Base-by-base conservation (phyloP, 2,888 invertebrate genomes). In the Adineta ricciae region DNA sequence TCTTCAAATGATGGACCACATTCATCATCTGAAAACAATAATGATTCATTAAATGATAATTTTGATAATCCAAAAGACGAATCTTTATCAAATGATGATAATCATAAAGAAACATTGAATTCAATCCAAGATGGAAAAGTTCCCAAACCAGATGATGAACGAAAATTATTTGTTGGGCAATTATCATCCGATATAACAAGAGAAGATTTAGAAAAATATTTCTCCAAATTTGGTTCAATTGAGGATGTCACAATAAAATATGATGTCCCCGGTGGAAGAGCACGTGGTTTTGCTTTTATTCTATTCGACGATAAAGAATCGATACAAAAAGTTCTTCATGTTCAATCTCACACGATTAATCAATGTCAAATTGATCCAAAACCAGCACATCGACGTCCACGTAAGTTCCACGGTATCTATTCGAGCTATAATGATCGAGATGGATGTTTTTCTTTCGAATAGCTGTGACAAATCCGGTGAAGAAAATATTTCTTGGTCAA, bases 241-340 rank as follows among this genome's bases (percentile, higher is more conserved):
- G 78, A 78, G 41, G 78, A 78, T 78, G 78, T 78, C 14, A 78
- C 78, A 41, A 78, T 78, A 41, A 78, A 78, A 78, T 78, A 78
- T 78, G 78, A 78, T 78, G 78, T 78, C 19, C 78, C 78, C 41
- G 78, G 78, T 78, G 78, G 78, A 41, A 21, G 78, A 78, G 78
- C 78, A 78, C 38, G 78, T 11, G 78, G 78, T n/a, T 78, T 78
- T 78, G 78, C 78, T n/a, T 78, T 78, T 41, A 78, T 78, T 78
- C 41, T 78, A 78, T 78, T 41, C 41, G 78, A 78, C 41, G 41
- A 78, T n/a, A 78, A 78, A 78, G 78, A 78, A 14, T 78, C 78
- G 41, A 41, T 78, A 78, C 78, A 78, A 41, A 38, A 78, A 78
- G 78, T 41, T 41, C 41, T 78, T n/a, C 21, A 78, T n/a, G 38